Percentiles rank a stretch among this genome's conserved stretches.
These are phyloP conservation scores for Rhea pennata DNA, from an alignment of 2,113 vertebrate genomes.

Conservation along the genomic window DNA sequence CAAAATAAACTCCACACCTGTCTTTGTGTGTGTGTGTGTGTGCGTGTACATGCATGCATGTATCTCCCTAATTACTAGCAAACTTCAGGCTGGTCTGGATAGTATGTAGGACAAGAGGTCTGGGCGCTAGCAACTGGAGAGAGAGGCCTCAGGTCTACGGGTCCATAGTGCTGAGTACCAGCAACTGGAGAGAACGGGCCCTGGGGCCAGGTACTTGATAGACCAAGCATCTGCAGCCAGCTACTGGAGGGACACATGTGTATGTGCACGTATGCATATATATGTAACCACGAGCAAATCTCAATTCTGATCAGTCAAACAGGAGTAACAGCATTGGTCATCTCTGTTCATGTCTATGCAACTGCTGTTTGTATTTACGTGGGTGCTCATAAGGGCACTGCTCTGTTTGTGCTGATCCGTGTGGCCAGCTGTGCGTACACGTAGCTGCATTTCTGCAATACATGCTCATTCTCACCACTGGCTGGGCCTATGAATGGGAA, in stretches of 20 bases:
- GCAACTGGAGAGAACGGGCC: background rate
- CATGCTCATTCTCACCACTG: background rate
- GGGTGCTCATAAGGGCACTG: background rate
- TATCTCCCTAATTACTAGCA: background rate
- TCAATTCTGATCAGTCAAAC: background rate
- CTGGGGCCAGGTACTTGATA: background rate
- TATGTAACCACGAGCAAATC: rapidly evolving
- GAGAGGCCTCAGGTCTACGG: too few relatives aligned
- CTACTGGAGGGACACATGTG: rapidly evolving
- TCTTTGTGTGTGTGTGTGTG: background rate
- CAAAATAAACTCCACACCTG: background rate
- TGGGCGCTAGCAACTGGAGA: too few relatives aligned
- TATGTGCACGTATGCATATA: rapidly evolving
- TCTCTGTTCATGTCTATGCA: background rate
- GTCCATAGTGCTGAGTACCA: background rate
- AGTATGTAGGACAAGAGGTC: background rate
- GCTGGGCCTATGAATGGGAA: background rate
- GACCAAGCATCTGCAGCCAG: background rate
- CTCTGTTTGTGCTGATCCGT: too few relatives aligned
- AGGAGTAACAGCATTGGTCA: background rate
- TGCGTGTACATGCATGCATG: too few relatives aligned
- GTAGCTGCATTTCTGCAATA: too few relatives aligned
- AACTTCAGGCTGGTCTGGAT: background rate
- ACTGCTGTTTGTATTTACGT: rapidly evolving
- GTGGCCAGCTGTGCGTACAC: rapidly evolving